Conservation (phyloP, 35 echinoderm and acorn worm genomes). For the Patiria miniata region DNA sequence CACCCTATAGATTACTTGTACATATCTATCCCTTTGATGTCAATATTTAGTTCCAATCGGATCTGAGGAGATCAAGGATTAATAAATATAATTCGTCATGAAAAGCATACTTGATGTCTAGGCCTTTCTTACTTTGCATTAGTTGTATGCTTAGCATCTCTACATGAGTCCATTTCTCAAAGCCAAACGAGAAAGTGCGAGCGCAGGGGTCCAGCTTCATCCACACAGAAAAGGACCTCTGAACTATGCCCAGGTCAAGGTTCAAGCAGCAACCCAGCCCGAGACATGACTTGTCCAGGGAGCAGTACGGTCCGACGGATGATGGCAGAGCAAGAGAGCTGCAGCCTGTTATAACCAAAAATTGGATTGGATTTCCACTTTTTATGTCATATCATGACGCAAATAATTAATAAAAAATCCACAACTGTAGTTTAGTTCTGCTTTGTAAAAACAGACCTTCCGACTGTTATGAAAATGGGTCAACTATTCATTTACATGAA, state of each 20-base stretch:
- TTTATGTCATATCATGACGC: too few relatives aligned
- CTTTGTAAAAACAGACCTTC: too few relatives aligned
- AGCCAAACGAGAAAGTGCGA: conserved; percentile 15
- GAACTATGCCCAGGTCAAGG: conserved; percentile 12
- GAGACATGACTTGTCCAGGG: not conserved
- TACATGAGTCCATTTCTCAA: conserved; percentile 29
- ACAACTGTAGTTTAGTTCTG: too few relatives aligned
- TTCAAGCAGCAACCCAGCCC: conserved; percentile 31
- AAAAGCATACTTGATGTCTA: not conserved
- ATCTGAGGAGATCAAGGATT: too few relatives aligned
- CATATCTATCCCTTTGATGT: not conserved
- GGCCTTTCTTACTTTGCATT: not conserved
- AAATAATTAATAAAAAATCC: too few relatives aligned
- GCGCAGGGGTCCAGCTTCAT: conserved; percentile 24
- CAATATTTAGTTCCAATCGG: not conserved
- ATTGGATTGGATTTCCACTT: not conserved
- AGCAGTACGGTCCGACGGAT: not conserved
- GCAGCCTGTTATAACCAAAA: not conserved
- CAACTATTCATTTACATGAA: too few relatives aligned
- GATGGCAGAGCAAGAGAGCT: not conserved
- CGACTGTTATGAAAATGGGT: too few relatives aligned
- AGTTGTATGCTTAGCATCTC: not conserved
- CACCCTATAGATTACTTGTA: not conserved
- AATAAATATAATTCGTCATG: too few relatives aligned
- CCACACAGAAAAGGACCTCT: conserved; percentile 16